A percentile compares a stretch with the other conserved stretches of the same genome.
These are phyloP conservation scores for Melanostigma gelatinosum DNA, from an alignment of 2,113 vertebrate species.

Conservation along the genomic window DNA sequence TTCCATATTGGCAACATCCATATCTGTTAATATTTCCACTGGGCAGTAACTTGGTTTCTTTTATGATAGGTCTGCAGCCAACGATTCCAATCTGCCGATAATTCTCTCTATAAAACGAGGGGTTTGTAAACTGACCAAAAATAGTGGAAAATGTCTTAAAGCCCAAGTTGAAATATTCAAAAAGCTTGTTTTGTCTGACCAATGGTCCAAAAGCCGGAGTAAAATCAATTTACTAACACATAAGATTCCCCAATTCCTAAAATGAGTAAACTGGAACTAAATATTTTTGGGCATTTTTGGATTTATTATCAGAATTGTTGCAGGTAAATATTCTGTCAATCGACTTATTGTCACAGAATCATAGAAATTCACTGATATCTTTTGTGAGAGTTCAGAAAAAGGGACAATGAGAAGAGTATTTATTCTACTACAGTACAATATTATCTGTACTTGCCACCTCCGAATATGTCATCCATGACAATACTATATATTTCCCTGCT, in stretches of 20 bases:
- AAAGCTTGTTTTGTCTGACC: not conserved
- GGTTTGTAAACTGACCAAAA: not conserved
- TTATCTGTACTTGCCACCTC: not conserved
- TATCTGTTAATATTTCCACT: not conserved
- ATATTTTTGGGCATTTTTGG: not conserved
- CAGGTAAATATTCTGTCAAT: not conserved
- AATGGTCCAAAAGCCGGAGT: not conserved
- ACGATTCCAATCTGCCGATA: not conserved
- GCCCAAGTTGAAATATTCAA: not conserved
- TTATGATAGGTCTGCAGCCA: not conserved
- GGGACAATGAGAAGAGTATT: not conserved
- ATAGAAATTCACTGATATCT: not conserved
- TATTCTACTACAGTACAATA: not conserved
- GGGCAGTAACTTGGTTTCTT: not conserved
- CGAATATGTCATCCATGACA: not conserved
- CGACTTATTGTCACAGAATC: not conserved
- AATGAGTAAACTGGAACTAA: not conserved
- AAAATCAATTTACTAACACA: not conserved
- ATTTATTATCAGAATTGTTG: not conserved
- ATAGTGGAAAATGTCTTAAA: not conserved
- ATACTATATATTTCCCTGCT: conserved; percentile 17
- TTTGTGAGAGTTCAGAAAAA: not conserved
- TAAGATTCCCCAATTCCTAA: not conserved
- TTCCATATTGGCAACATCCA: not conserved
- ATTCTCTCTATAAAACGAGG: not conserved